Evolutionary conservation across 2,888 invertebrate species (phyloP), one percentile per base, ranked within the genome.

Genomic region (Polia nebulosa): DNA sequence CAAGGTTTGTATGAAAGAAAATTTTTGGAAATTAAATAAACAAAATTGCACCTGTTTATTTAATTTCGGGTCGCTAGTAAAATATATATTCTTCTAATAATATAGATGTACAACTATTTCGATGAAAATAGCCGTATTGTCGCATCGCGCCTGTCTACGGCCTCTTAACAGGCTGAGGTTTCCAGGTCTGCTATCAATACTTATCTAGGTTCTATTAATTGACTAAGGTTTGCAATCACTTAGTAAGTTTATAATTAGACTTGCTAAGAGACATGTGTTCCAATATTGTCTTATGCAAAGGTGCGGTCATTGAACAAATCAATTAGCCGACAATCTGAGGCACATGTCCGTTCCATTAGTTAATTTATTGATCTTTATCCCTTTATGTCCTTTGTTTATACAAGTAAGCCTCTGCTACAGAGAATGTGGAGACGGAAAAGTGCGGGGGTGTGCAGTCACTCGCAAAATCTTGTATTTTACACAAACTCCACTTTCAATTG

Each of bases 341-440:
- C 81, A 84, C 80, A 82, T 78, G 84, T 85, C 70, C 73, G 68
- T 64, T 79, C 87, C 89, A 90, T 90, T 91, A 90, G 87, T 84
- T 87, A 87, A 90, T n/a, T n/a, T n/a, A n/a, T 89, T 87, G 87
- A 84, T 87, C 83, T 81, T 84, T 70, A 85, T 83, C 75, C 68
- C 78, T 61, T 59, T 27, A 53, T 25, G 64, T 75, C 74, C 78
- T 55, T 13, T 44, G 53, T 34, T 29, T 56, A 22, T 25, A 41
- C 27, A 56, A 27, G 20, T 65, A 36, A 36, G 15, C n/a, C 27
- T 55, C 13, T 74, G 66, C 13, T 64, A 27, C 15, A 36, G 6
- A n/a, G 27, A n/a, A 29, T 4, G 36, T n/a, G 34, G 22, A 9
- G 5, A 8, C 2, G 6, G 15, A 45, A 15, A n/a, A 17, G 7